Base-by-base conservation (phyloP, 2,888 invertebrate species). In the Lasioglossum malachurum region DNA sequence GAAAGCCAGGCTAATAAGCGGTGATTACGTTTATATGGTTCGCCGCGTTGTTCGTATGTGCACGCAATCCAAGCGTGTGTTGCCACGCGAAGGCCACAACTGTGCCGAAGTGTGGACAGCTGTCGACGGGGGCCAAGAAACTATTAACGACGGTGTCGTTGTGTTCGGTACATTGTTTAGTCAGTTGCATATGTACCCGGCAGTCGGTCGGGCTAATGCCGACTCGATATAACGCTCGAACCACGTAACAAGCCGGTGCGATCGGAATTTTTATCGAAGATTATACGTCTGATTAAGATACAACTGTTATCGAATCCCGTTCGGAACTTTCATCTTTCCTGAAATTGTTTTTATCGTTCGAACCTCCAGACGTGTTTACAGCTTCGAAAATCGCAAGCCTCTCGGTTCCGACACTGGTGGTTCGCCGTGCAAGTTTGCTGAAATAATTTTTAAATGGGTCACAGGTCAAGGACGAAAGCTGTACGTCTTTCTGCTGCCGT, bases 81-180 rank as follows among this genome's bases (percentile, higher is more conserved):
- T 78, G 71, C 35, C 38, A 19, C 80, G n/a, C 82, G 86, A 93
- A 94, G 94, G 94, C 88, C 93, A 92, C 93, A 93, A 91, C 92
- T 94, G 94, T 83, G 88, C 69, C 81, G 82, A 86, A 92, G 92
- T 93, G 86, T 92, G 87, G 87, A 94, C 93, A 94, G 93, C 92
- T 94, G 94, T 87, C 75, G 83, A 79, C 80, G 73, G 72, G 76
- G 87, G 69, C 87, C 84, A 76, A 89, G 83, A 87, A 87, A 90
- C 88, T 88, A 88, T 92, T 90, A 92, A 88, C 83, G 78, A 87
- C 76, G 69, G 88, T 82, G 80, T 69, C 81, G 80, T 80, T 87
- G n/a, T 57, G 57, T 57, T n/a, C 81, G 44, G 46, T 64, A 82
- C 84, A 83, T 80, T 91, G 82, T 91, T 91, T 91, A 87, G 80